These are phyloP conservation scores for Pogonus chalceus DNA, from an alignment of 1,140 invertebrate species.

Conservation along the genomic window DNA sequence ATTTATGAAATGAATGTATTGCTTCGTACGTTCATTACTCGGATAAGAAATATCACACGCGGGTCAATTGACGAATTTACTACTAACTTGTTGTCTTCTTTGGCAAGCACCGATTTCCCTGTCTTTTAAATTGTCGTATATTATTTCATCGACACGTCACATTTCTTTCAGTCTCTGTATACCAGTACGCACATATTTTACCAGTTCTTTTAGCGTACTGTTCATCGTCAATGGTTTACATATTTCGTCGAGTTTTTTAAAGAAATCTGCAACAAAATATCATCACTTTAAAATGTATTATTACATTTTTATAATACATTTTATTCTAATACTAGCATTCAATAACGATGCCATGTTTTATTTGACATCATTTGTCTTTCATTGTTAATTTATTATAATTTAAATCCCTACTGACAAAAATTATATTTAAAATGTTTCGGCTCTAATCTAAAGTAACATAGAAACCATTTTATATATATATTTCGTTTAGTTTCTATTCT, in stretches of 20 bases:
- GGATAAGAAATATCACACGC: conserved; percentile 7
- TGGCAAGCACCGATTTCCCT: conserved; percentile 1
- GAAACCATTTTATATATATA: too few relatives aligned
- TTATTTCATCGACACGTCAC: not conserved
- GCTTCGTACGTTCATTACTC: conserved; percentile 1
- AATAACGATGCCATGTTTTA: too few relatives aligned
- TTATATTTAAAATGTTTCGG: too few relatives aligned
- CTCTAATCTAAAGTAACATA: too few relatives aligned
- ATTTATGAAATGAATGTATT: not conserved
- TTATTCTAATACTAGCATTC: too few relatives aligned
- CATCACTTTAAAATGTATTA: conserved; percentile 12
- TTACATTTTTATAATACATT: too few relatives aligned
- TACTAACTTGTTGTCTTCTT: not conserved
- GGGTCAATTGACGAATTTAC: conserved; percentile 4
- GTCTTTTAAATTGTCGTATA: not conserved
- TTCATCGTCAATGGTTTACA: conserved; percentile 65
- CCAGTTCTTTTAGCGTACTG: conserved; percentile 62
- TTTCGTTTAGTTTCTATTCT: too few relatives aligned
- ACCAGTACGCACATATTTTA: conserved; percentile 62
- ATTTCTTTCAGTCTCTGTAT: conserved; percentile 40
- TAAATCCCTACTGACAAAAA: too few relatives aligned
- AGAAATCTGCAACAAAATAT: conserved; percentile 55
- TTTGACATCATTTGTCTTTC: too few relatives aligned
- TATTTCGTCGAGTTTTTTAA: conserved; percentile 61
- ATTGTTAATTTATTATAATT: too few relatives aligned